phyloP scores from a whole-genome alignment of 2,888 invertebrate species.

The Entomobrya proxima region DNA sequence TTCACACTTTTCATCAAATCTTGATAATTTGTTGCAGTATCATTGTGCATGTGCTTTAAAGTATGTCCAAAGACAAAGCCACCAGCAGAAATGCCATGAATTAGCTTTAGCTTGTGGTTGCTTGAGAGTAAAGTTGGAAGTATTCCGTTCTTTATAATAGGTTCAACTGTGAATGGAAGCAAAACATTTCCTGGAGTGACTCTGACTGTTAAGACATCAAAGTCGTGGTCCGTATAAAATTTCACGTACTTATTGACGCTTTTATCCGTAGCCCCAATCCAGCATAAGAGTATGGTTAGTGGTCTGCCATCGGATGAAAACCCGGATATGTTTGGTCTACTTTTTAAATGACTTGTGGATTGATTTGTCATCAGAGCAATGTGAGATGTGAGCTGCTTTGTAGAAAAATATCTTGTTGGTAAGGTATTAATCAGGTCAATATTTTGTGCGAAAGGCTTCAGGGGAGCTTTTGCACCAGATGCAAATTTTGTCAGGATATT shows the following conservation, averaged over 20 bases:
- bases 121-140: conserved; percentile 81
- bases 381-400: conserved; percentile 66
- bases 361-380: conserved; percentile 66
- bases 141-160: conserved; percentile 66
- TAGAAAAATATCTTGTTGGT: conserved; percentile 54
- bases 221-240: conserved; percentile 89
- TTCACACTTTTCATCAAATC: conserved; percentile 78
- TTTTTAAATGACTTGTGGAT: conserved; percentile 50
- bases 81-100: conserved; percentile 94
- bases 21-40: conserved; percentile 63
- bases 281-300: conserved; percentile 88
- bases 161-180: conserved; percentile 82
- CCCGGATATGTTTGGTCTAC: conserved; percentile 55
- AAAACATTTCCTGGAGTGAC: conserved; percentile 90
- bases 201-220: conserved; percentile 87
- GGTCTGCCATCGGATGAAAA: conserved; percentile 81
- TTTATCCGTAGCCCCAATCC: conserved; percentile 89
- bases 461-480: too few relatives aligned
- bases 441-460: too few relatives aligned
- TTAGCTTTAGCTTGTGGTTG: conserved; percentile 82
- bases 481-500: too few relatives aligned
- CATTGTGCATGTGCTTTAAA: conserved; percentile 80
- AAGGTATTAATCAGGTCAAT: conserved; percentile 11
- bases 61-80: conserved; percentile 94
- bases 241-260: conserved; percentile 90